Evolutionary conservation across 2,797 vertebrate genomes (phyloP).

Genomic region (Xyrichtys novacula): DNA sequence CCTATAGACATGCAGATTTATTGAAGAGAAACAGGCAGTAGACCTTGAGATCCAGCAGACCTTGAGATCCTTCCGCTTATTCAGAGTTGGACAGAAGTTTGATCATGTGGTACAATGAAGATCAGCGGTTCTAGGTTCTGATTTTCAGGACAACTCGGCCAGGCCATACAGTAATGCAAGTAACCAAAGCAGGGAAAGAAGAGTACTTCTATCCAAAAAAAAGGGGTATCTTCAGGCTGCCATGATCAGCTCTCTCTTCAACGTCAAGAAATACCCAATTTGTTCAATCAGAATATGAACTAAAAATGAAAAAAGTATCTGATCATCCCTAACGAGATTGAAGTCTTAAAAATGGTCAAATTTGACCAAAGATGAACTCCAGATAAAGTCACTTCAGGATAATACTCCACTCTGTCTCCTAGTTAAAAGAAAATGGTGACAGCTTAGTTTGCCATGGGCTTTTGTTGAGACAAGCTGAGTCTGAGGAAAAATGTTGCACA

Average conservation of each 20-base stretch:
- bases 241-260: background rate
- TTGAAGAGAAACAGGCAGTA: no score
- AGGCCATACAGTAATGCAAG: background rate
- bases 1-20: no score
- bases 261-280: background rate
- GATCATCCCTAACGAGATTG: background rate
- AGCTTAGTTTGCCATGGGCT: background rate
- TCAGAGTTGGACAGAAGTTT: no score
- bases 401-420: background rate
- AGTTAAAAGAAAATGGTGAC: background rate
- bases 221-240: no score
- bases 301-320: background rate
- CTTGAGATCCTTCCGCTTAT: no score
- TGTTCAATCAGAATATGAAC: background rate
- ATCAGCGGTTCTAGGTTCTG: no score
- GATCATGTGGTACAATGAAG: no score
- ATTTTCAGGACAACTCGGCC: no score
- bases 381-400: background rate
- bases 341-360: background rate
- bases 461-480: background rate
- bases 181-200: background rate
- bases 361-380: background rate
- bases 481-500: background rate
- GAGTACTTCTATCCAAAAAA: no score
- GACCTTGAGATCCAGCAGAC: no score